Base-by-base conservation (phyloP, 1,140 invertebrate genomes). In the Monomorium pharaonis region DNA sequence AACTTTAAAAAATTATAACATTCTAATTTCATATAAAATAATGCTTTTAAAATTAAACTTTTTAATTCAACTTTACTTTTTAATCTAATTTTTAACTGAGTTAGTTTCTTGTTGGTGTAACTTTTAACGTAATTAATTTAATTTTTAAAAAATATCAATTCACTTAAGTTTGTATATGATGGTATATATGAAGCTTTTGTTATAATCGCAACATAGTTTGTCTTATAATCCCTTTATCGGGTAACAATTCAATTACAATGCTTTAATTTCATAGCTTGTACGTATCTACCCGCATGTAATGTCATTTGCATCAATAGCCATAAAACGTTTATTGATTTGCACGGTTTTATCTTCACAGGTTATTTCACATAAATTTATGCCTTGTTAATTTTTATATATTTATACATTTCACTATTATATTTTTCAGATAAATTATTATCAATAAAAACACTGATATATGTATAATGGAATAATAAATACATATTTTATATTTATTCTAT, bases 261-360 rank as follows among this genome's bases (percentile, higher is more conserved):
- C 14, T 18, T 81, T 70, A 56, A 24, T 58, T 44, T 18, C 65
- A 27, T 30, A 21, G 12, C 30, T 80, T 81, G 18, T 49, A 24
- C 14, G 21, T 67, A 69, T 58, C 14, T 58, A 16, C 60, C 12
- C 6, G 51, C 18, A 47, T 44, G 12, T 54, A 67, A 56, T 58
- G 16, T 83, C 33, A 30, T 69, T 5, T n/a, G 18, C 42, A 44
- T 60, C 49, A 44, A 44, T n/a, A 27, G 42, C 21, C 30, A 27
- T 69, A 80, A 56, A 49, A 16, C 24, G 18, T n/a, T 2, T 80
- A 24, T 42, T 54, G 49, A 12, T 10, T 54, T 77, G 7, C 44
- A 44, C 6, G 30, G 2, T 81, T 60, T 44, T 30, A 81, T 81
- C 63, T 81, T 81, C n/a, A 44, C 18, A 33, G 10, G 7, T 14